Evolutionary conservation across 1,140 invertebrate species (phyloP).

Genomic region (Scaptodrosophila lebanonensis): DNA sequence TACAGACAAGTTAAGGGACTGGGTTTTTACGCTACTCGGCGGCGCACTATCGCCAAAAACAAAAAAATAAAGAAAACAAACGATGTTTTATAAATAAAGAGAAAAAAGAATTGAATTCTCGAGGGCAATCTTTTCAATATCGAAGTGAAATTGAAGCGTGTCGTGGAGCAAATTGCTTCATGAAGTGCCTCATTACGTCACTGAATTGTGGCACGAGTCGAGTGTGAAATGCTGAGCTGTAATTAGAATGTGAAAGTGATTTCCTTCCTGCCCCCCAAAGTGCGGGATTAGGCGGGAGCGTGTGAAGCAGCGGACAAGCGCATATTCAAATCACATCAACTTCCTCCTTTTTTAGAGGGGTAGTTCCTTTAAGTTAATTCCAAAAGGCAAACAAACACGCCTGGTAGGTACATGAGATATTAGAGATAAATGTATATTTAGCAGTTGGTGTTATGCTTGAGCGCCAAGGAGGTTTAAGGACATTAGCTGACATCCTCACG

Average conservation of each 20-base stretch:
- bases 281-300: slow-evolving; percentile 36
- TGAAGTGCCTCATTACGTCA: slow-evolving; percentile 58
- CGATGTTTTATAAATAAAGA: too few species aligned
- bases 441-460: slow-evolving; percentile 14
- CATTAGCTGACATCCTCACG: too few species aligned
- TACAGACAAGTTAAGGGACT: slow-evolving; percentile 19
- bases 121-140: slow-evolving; percentile 52
- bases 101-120: slow-evolving; percentile 21
- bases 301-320: slow-evolving; percentile 9
- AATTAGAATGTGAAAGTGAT: slow-evolving; percentile 48
- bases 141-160: slow-evolving; percentile 54
- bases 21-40: too few species aligned
- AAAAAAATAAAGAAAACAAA: too few species aligned
- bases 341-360: background rate
- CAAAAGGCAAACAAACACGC: slow-evolving; percentile 18
- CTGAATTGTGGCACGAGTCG: slow-evolving; percentile 46
- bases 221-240: slow-evolving; percentile 20
- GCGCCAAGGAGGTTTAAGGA: too few species aligned
- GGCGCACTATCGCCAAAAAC: too few species aligned
- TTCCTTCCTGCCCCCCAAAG: background rate
- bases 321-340: slow-evolving; percentile 20
- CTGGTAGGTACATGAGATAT: background rate
- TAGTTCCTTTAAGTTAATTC: slow-evolving; percentile 25
- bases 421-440: background rate
- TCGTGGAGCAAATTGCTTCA: slow-evolving; percentile 56